Percentiles rank a stretch among this genome's conserved stretches.
phyloP scores from a whole-genome alignment of 2,888 invertebrate genomes.

The Spatulosminthurus flaviceps region DNA sequence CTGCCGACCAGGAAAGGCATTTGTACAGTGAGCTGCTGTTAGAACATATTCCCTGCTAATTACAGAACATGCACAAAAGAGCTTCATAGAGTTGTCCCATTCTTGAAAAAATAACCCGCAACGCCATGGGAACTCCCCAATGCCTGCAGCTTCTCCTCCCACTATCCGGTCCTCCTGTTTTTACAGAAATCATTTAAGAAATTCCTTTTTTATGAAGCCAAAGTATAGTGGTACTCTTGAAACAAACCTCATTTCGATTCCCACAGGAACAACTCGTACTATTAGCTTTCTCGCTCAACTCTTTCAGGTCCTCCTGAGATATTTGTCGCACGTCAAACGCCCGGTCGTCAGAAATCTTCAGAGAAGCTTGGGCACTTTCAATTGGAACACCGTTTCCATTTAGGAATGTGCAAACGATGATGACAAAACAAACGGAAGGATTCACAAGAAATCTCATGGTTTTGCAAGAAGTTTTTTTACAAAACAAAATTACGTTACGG shows the following conservation, averaged over 20 bases:
- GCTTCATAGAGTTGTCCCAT: neutral
- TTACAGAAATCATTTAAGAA: slow-evolving; percentile 21
- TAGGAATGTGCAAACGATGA: no score
- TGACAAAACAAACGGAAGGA: no score
- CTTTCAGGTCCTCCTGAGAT: neutral
- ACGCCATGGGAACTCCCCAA: slow-evolving; percentile 55
- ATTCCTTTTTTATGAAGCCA: neutral
- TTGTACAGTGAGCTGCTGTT: slow-evolving; percentile 58
- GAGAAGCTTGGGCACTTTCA: neutral
- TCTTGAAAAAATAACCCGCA: slow-evolving; percentile 37
- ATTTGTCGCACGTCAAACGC: neutral
- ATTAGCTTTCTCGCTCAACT: neutral
- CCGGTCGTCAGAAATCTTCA: neutral
- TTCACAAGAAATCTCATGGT: no score
- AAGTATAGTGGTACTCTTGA: neutral
- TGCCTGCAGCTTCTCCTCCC: slow-evolving; percentile 46
- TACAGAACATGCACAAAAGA: slow-evolving; percentile 48
- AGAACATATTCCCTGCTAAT: slow-evolving; percentile 54
- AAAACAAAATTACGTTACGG: no score
- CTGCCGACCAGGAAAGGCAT: slow-evolving; percentile 43
- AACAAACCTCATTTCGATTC: slow-evolving; percentile 43
- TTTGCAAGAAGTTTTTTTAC: no score
- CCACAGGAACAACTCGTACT: slow-evolving; percentile 47
- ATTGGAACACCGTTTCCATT: no score
- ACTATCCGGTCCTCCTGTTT: slow-evolving; percentile 51